Evolutionary conservation across 1,140 invertebrate genomes (phyloP).

Genomic region (Orchestia grillus): DNA sequence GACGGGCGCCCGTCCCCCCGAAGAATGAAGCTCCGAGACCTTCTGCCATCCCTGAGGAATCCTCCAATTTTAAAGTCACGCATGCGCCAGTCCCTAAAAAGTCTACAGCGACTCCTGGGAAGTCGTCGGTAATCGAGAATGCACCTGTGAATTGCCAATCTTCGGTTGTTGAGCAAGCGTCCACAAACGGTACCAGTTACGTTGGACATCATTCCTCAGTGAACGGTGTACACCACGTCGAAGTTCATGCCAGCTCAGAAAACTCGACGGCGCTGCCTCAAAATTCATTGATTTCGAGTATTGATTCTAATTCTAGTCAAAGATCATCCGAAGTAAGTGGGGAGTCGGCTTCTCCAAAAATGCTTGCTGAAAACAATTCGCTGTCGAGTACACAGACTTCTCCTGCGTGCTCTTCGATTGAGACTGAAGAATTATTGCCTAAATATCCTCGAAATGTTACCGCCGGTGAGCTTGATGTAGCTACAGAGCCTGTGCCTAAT

Average conservation of each 20-base stretch:
- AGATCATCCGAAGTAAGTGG: background rate
- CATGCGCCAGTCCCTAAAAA: background rate
- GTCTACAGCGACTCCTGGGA: background rate
- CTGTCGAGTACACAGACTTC: background rate
- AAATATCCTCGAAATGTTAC: background rate
- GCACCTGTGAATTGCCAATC: background rate
- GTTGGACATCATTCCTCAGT: background rate
- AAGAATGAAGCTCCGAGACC: conserved; percentile 65
- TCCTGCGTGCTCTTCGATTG: background rate
- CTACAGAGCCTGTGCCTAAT: background rate
- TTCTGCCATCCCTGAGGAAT: conserved; percentile 65
- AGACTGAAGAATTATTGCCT: background rate
- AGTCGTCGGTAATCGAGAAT: background rate
- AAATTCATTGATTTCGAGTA: background rate
- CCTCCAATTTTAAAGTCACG: conserved; percentile 16
- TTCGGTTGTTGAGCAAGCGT: background rate
- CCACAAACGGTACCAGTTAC: conserved; percentile 7
- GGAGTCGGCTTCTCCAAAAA: background rate
- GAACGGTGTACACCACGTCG: background rate
- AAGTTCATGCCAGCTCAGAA: background rate
- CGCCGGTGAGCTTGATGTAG: background rate
- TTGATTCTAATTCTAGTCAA: background rate
- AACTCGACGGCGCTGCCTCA: background rate
- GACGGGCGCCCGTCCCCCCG: conserved; percentile 17
- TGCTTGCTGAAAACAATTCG: background rate